Evolutionary conservation across 2,888 invertebrate species (phyloP).

Genomic region (Eupithecia centaureata): DNA sequence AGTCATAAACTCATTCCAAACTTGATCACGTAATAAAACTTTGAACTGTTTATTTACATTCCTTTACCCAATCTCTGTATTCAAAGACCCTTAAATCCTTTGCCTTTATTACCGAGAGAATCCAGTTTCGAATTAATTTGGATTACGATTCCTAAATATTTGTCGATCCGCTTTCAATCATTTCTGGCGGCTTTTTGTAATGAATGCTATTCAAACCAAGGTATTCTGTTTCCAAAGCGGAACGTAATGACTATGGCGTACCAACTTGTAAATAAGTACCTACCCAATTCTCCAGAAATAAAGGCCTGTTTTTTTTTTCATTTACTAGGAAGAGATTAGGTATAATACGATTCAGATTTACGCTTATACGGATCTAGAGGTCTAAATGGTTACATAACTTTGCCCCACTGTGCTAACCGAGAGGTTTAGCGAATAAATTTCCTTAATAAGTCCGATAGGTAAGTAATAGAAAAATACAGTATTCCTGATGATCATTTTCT

Average conservation of each 20-base stretch:
- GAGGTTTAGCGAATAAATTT: no score
- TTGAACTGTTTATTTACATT: neutral
- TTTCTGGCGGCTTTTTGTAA: neutral
- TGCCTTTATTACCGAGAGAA: neutral
- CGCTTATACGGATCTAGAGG: no score
- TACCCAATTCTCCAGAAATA: neutral
- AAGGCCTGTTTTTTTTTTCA: no score
- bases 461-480: no score
- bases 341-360: no score
- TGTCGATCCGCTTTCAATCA: neutral
- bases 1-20: neutral
- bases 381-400: no score
- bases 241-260: neutral
- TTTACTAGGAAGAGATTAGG: no score
- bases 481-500: no score
- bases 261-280: neutral
- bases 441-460: no score
- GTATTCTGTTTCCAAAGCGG: neutral
- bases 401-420: no score
- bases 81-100: slow-evolving; percentile 35
- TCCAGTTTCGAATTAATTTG: slow-evolving; percentile 14
- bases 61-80: neutral
- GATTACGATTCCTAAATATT: slow-evolving; percentile 11
- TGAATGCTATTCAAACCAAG: neutral
- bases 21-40: slow-evolving; percentile 3